Evolutionary conservation across 2,797 vertebrate species (phyloP).

Genomic region (Eurystomus glaucurus): DNA sequence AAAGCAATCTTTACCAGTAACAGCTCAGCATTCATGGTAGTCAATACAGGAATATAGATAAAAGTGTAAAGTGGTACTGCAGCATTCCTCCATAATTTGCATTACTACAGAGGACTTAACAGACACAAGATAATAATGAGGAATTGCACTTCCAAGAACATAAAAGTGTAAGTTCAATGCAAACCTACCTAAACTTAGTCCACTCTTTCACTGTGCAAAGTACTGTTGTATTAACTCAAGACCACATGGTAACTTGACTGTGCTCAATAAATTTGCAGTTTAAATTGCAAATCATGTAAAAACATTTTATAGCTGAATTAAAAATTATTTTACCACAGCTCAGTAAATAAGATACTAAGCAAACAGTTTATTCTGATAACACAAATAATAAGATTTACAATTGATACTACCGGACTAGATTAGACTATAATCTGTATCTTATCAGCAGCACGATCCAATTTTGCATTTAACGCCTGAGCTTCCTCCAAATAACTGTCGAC

Average conservation of each 20-base stretch:
- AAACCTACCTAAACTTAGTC: neutral
- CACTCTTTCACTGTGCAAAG: neutral
- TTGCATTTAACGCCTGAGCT: slow-evolving; percentile 85
- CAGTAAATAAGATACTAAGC: neutral
- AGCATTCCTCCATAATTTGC: neutral
- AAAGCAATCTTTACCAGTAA: neutral
- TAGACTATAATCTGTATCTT: slow-evolving; percentile 82
- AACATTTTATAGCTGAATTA: neutral
- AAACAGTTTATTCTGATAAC: neutral
- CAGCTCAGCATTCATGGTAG: neutral
- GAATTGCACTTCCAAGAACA: neutral
- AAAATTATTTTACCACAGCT: neutral
- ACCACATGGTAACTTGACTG: neutral
- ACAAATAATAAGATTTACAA: neutral
- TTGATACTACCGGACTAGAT: neutral
- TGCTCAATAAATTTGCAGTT: neutral
- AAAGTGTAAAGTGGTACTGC: neutral
- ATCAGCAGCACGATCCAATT: slow-evolving; percentile 86
- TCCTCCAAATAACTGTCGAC: slow-evolving; percentile 89
- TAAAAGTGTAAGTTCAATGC: neutral
- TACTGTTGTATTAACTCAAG: neutral
- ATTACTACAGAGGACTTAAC: neutral
- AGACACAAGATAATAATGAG: neutral
- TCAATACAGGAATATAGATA: neutral
- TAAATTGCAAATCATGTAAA: neutral